Evolutionary conservation across 35 echinoderm and acorn worm species (phyloP), one percentile per base, ranked within the genome.

Genomic region (Ptychodera flava): DNA sequence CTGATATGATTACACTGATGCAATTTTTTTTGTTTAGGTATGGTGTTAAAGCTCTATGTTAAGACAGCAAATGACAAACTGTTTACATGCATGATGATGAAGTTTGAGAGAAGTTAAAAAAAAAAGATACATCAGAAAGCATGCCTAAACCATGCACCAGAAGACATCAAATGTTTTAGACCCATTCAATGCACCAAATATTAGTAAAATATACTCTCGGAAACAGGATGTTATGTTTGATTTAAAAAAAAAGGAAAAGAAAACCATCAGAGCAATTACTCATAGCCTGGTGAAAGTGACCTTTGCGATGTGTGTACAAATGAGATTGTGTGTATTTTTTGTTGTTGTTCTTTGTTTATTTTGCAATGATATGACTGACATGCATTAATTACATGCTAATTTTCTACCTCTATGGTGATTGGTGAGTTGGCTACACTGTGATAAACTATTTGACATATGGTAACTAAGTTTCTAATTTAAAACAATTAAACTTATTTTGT

Each of bases 371-470:
- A 22, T 64, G 22, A 12, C 6, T 6, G 6, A 12, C 45, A 64
- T 64, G 45, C 45, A 64, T 64, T 64, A 64, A n/a, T 64, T 64
- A 64, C 45, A 64, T 64, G 45, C 45, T 64, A 64, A 22, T 6
- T 64, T 64, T 64, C 45, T 64, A 64, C 22, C 45, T 6, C 45
- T 64, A 64, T 64, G 45, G 45, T 64, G 45, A 64, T 12, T 64
- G 45, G 22, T 64, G 45, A 64, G 45, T 64, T 12, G 22, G 45
- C 45, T 64, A 64, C 45, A 64, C 45, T 12, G 22, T 64, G 45
- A 64, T 64, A 64, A 64, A 64, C 45, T 64, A 64, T 64, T 64
- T 64, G 45, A 64, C 45, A 64, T 64, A 64, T 64, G 45, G 45
- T 64, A 64, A 64, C 45, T 64, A 64, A 12, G 45, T 64, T 64